These are phyloP conservation scores for Galerucella pusilla DNA, from an alignment of 2,888 invertebrate genomes.

Conservation along the genomic window DNA sequence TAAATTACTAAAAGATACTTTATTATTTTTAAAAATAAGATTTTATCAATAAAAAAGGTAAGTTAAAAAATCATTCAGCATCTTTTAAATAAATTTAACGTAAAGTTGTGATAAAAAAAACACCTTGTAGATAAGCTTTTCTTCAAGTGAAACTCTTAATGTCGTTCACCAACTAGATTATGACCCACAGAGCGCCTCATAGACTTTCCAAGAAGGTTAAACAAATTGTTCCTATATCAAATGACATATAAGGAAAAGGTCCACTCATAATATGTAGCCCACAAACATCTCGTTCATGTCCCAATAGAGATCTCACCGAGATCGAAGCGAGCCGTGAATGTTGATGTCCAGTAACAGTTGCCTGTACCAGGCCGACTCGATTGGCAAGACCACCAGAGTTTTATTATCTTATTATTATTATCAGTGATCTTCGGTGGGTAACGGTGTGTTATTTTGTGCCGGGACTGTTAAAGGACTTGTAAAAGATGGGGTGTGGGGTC, in stretches of 20 bases:
- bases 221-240: constrained; percentile 25
- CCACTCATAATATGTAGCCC: constrained; percentile 50
- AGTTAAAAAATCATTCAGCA: too few species aligned
- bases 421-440: constrained; percentile 26
- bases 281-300: constrained; percentile 48
- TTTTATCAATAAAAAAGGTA: too few species aligned
- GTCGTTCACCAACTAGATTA: constrained; percentile 1
- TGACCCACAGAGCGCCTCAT: constrained; percentile 17
- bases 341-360: constrained; percentile 50
- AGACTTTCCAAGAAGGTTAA: constrained; percentile 25
- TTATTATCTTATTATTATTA: constrained; percentile 14
- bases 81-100: neutral
- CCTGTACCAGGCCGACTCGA: constrained; percentile 48
- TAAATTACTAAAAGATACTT: too few species aligned
- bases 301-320: constrained; percentile 48
- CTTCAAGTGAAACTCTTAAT: neutral
- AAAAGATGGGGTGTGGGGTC: constrained; percentile 50
- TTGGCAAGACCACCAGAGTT: constrained; percentile 20
- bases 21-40: too few species aligned
- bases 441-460: constrained; percentile 21
- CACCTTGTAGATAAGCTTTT: neutral
- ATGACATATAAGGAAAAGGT: constrained; percentile 51
- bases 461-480: constrained; percentile 3
- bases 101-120: neutral
- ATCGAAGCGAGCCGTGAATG: constrained; percentile 42